Evolutionary conservation across 2,113 vertebrate genomes (phyloP).

Genomic region (Alethe castanea): DNA sequence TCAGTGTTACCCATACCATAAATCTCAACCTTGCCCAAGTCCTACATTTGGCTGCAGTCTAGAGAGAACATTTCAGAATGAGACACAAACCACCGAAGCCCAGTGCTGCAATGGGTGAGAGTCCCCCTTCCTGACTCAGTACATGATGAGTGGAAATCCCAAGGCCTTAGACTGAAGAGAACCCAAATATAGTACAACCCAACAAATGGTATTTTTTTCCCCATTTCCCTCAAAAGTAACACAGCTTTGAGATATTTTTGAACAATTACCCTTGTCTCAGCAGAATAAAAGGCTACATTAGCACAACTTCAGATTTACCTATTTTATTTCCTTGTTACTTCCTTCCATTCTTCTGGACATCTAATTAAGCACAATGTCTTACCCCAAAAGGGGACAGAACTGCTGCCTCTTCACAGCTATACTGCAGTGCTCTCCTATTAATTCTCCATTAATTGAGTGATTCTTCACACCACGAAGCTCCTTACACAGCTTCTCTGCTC

Average conservation of each 20-base stretch:
- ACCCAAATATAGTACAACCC: not conserved
- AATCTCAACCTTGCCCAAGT: not conserved
- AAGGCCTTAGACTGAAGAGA: not conserved
- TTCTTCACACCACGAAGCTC: not conserved
- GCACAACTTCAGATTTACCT: not conserved
- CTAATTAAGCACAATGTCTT: not conserved
- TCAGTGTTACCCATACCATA: accelerated
- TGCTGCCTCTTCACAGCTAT: not conserved
- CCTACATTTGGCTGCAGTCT: not conserved
- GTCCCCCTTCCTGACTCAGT: not conserved
- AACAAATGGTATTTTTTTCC: not conserved
- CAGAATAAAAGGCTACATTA: not conserved
- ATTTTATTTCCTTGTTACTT: not conserved
- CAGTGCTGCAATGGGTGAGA: accelerated
- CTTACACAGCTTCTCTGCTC: not conserved
- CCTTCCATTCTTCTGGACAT: not conserved
- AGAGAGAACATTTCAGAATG: not conserved
- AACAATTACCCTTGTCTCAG: not conserved
- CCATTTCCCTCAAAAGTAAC: not conserved
- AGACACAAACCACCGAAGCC: not conserved
- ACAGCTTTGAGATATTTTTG: not conserved
- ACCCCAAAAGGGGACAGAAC: not conserved
- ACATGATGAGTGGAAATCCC: not conserved
- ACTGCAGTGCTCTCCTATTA: not conserved
- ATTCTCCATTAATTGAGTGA: not conserved